Evolutionary conservation across 1,140 invertebrate species (phyloP), one percentile per base, ranked within the genome.

Genomic region (Drosophila busckii): DNA sequence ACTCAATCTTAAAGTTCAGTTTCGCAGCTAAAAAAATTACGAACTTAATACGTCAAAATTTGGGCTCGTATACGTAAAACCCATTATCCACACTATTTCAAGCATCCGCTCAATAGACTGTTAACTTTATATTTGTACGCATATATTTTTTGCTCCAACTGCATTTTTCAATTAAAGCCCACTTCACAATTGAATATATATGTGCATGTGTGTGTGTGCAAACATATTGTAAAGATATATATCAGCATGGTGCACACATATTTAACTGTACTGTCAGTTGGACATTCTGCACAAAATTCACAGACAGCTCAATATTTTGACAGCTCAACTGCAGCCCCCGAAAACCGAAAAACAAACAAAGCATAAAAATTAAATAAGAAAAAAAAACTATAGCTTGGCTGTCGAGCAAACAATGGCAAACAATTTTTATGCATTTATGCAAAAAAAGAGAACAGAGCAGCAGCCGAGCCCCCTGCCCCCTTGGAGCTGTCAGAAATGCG

Each of bases 371-470:
- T 1, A 20, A 31, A 7, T 4, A 48, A 25, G 6, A 10, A 46
- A 26, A 17, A 9, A 10, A 9, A 23, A 38, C 20, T 23, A 17
- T 23, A 59, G 20, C 19, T 8, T 37, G 48, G 25, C 20, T 25
- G 38, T 44, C 40, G 22, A 28, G 64, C 69, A 82, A 82, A 80
- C 73, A 80, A 80, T 82, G 73, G 69, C 59, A 80, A 73, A 68
- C 68, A 73, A 75, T 80, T 80, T 82, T 82, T 75, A 80, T 80
- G 73, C 75, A 80, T 80, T 80, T 80, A 80, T 80, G 73, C 73
- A 80, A 78, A 78, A 82, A 64, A 46, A 38, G 26, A 45, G 40
- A 10, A 40, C 60, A 62, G 50, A 56, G 37, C 13, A 19, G 16
- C 15, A n/a, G 17, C 28, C 17, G 10, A 8, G 3, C 29, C 35